Percentiles rank a stretch among this genome's conserved stretches.
These are phyloP conservation scores for Bursaphelenchus mucronatus DNA, from an alignment of 1,140 invertebrate genomes.

Conservation along the genomic window DNA sequence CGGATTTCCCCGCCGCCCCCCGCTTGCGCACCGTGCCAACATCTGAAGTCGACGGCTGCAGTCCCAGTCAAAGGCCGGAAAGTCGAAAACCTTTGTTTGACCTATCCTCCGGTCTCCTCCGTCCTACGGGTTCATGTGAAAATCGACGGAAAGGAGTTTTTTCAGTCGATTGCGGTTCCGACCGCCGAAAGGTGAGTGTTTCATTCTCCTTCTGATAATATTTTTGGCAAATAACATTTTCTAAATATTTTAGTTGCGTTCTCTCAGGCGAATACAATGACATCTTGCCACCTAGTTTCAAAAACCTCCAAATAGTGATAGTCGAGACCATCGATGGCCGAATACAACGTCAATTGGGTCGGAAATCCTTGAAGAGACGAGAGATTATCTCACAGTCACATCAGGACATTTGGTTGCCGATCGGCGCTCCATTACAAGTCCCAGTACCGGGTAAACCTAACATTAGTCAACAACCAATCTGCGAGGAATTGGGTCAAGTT, in stretches of 20 bases:
- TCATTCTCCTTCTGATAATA: slow-evolving; percentile 1
- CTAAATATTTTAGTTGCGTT: slow-evolving; percentile 19
- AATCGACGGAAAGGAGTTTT: slow-evolving; percentile 19
- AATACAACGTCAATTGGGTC: slow-evolving; percentile 12
- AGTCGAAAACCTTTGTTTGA: slow-evolving; percentile 1
- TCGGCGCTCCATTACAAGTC: slow-evolving; percentile 1
- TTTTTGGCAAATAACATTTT: slow-evolving; percentile 12
- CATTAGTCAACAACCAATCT: slow-evolving; percentile 15
- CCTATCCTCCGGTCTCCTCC: slow-evolving; percentile 2
- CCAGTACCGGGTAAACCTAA: slow-evolving; percentile 13
- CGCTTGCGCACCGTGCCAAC: not conserved
- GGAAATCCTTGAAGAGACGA: slow-evolving; percentile 12
- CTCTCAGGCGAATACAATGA: slow-evolving; percentile 6
- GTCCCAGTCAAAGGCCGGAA: not conserved
- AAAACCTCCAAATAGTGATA: slow-evolving; percentile 7
- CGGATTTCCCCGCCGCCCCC: not conserved
- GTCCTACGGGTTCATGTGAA: slow-evolving; percentile 17
- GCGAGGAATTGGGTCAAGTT: slow-evolving; percentile 13
- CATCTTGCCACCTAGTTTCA: slow-evolving; percentile 8
- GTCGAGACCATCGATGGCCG: slow-evolving; percentile 17
- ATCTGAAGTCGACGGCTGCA: too few species aligned
- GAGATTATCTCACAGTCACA: not conserved
- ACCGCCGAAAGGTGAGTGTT: slow-evolving; percentile 12
- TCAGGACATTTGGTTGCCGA: slow-evolving; percentile 8
- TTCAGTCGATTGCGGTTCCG: slow-evolving; percentile 9